Evolutionary conservation across 2,888 invertebrate species (phyloP).

Genomic region (Prosopocoilus inquinatus): DNA sequence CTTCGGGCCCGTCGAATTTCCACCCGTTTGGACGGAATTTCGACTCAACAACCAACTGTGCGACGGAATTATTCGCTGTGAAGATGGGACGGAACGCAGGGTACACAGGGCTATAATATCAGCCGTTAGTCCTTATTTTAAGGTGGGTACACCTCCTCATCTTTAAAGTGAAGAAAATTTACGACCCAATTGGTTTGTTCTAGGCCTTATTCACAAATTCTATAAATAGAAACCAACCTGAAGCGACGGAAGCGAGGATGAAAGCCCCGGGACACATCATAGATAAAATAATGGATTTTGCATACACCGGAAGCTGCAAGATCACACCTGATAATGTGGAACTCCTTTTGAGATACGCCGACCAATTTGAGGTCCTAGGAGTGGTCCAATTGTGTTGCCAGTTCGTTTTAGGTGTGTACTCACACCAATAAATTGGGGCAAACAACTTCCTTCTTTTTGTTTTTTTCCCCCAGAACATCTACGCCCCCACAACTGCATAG

Average conservation of each 20-base stretch:
- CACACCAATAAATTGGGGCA: not conserved
- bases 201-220: slow-evolving; percentile 68
- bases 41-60: slow-evolving; percentile 65
- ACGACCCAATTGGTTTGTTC: slow-evolving; percentile 9
- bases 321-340: slow-evolving; percentile 69
- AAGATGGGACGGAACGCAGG: slow-evolving; percentile 60
- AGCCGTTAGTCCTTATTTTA: slow-evolving; percentile 72
- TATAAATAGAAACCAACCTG: slow-evolving; percentile 60
- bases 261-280: slow-evolving; percentile 62
- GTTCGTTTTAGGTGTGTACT: slow-evolving; percentile 57
- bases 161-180: not conserved
- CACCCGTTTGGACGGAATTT: slow-evolving; percentile 67
- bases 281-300: slow-evolving; percentile 68
- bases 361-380: slow-evolving; percentile 72
- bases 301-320: slow-evolving; percentile 68
- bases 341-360: slow-evolving; percentile 66
- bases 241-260: slow-evolving; percentile 61
- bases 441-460: slow-evolving; percentile 6
- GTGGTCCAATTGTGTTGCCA: slow-evolving; percentile 69
- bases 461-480: slow-evolving; percentile 52
- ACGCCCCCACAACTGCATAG: slow-evolving; percentile 67
- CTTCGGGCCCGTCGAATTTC: slow-evolving; percentile 62
- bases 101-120: slow-evolving; percentile 71
- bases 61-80: slow-evolving; percentile 67
- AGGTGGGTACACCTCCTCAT: slow-evolving; percentile 31